phyloP scores from a whole-genome alignment of 2,888 invertebrate species.

The Stenodema calcarata region DNA sequence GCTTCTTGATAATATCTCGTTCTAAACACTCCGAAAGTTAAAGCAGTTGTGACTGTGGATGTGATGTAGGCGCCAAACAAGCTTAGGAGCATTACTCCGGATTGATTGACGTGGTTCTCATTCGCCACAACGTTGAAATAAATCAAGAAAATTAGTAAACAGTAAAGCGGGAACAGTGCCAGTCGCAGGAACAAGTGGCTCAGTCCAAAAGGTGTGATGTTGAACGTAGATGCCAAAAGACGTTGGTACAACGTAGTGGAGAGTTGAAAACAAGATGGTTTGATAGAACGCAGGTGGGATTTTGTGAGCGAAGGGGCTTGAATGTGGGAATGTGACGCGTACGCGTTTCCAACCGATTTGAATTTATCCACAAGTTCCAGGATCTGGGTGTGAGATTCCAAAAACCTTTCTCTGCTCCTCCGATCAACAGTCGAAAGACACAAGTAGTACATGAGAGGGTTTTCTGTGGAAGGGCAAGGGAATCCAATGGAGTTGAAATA shows the following conservation, averaged over 20 bases:
- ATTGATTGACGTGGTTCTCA: conserved; percentile 61
- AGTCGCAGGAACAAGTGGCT: conserved; percentile 78
- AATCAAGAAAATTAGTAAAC: conserved; percentile 79
- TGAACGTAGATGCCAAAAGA: conserved; percentile 78
- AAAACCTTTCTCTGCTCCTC: conserved; percentile 85
- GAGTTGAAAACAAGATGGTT: conserved; percentile 72
- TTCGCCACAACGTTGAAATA: conserved; percentile 69
- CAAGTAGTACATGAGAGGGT: conserved; percentile 96
- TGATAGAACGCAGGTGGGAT: conserved; percentile 60
- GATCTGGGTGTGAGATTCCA: conserved; percentile 93
- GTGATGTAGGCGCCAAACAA: conserved; percentile 73
- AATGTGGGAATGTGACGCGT: conserved; percentile 45
- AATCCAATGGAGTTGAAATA: conserved; percentile 96
- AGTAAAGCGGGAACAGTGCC: conserved; percentile 76
- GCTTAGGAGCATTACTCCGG: conserved; percentile 74
- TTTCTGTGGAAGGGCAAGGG: conserved; percentile 95
- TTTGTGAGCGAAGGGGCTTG: conserved; percentile 41
- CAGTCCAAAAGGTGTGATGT: conserved; percentile 76
- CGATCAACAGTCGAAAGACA: conserved; percentile 79
- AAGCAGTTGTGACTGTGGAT: conserved; percentile 72
- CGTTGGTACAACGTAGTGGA: conserved; percentile 62
- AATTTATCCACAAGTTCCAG: conserved; percentile 90
- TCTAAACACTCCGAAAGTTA: conserved; percentile 62
- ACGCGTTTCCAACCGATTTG: conserved; percentile 79
- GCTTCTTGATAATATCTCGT: conserved; percentile 82